phyloP scores from a whole-genome alignment of 2,113 vertebrate genomes.

The Cathartes aura region DNA sequence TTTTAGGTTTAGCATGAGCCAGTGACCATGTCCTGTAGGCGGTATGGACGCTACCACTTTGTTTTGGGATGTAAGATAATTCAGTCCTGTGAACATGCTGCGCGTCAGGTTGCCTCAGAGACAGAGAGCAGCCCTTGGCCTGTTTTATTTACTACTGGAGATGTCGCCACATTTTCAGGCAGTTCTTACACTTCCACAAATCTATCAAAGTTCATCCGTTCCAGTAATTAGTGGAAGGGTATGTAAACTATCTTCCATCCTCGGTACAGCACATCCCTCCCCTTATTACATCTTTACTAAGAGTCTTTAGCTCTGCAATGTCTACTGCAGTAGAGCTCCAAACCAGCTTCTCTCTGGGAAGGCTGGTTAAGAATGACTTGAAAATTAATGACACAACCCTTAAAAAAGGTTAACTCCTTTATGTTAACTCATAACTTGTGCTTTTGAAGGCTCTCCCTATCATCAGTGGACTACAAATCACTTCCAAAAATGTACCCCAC shows the following conservation, averaged over 20 bases:
- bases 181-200: not conserved
- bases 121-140: not conserved
- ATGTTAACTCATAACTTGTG: not conserved
- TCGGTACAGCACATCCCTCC: not conserved
- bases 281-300: not conserved
- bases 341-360: not conserved
- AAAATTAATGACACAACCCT: not conserved
- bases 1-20: not conserved
- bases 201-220: not conserved
- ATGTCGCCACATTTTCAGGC: not conserved
- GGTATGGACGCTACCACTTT: not conserved
- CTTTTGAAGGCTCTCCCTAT: not conserved
- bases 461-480: not conserved
- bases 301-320: not conserved
- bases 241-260: not conserved
- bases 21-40: not conserved
- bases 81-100: not conserved
- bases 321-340: not conserved
- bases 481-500: not conserved
- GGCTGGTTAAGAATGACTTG: not conserved
- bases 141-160: not conserved
- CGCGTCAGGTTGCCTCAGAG: not conserved
- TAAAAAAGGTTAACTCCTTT: not conserved
- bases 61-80: not conserved
- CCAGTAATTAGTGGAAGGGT: not conserved